phyloP scores from a whole-genome alignment of 2,113 vertebrate genomes.

The Ceyx margarethae region DNA sequence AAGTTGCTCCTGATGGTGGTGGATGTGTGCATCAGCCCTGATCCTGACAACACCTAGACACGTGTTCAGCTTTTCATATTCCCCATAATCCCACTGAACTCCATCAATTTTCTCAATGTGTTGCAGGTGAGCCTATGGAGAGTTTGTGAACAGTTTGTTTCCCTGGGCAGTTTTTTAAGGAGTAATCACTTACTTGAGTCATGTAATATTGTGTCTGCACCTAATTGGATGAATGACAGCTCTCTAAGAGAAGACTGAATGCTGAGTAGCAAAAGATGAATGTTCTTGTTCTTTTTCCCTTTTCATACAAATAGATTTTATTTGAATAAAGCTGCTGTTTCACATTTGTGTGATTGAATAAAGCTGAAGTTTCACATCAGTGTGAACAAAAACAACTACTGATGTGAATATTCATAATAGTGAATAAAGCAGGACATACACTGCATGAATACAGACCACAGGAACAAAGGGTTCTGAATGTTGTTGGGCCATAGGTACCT shows the following conservation, averaged over 20 bases:
- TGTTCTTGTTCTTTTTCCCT: not conserved
- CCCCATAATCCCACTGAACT: constrained; percentile 14
- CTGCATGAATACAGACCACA: not conserved
- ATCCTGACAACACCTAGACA: constrained; percentile 36
- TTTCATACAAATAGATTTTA: not conserved
- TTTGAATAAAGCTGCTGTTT: not conserved
- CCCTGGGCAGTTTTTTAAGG: not conserved
- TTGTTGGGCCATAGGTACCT: not conserved
- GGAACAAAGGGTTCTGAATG: not conserved
- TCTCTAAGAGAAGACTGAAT: not conserved
- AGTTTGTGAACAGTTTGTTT: not conserved
- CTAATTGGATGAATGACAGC: not conserved
- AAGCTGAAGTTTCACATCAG: not conserved
- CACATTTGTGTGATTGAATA: not conserved
- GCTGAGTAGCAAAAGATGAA: not conserved
- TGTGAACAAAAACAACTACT: not conserved
- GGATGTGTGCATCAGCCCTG: constrained; percentile 4
- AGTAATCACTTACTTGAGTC: not conserved
- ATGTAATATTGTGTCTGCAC: not conserved
- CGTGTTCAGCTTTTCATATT: constrained; percentile 36
- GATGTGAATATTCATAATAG: accelerated
- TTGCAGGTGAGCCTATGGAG: constrained; percentile 16
- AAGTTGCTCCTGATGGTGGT: constrained; percentile 5
- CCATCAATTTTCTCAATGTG: not conserved
- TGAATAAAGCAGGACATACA: not conserved